A percentile compares a stretch with the other conserved stretches of the same genome.
Conservation (phyloP, 92 coral and sea anemone genomes). For the Palythoa heliodiscus region DNA sequence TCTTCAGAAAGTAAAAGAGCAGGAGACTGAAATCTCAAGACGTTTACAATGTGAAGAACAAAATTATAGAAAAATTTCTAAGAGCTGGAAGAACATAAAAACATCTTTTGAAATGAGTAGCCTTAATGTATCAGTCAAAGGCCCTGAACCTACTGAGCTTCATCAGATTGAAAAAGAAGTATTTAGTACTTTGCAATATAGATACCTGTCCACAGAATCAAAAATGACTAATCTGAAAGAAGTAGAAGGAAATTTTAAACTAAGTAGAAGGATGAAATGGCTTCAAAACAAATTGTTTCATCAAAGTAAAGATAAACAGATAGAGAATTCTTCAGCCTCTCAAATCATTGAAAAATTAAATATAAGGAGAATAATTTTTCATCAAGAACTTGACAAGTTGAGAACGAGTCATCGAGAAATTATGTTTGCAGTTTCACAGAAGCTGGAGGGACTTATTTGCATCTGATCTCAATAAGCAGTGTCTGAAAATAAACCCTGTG, state of each 20-base stretch:
- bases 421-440: slow-evolving; percentile 56
- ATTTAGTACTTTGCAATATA: slow-evolving; percentile 9
- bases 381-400: slow-evolving; percentile 38
- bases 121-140: neutral
- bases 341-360: slow-evolving; percentile 43
- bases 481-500: neutral
- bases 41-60: slow-evolving; percentile 61
- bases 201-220: neutral
- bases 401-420: slow-evolving; percentile 41
- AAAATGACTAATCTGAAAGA: slow-evolving; percentile 1
- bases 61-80: slow-evolving; percentile 61
- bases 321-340: slow-evolving; percentile 26
- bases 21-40: slow-evolving; percentile 72
- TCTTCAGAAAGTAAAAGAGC: slow-evolving; percentile 66
- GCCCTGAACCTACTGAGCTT: neutral
- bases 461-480: slow-evolving; percentile 44
- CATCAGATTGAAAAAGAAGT: slow-evolving; percentile 23
- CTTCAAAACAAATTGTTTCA: slow-evolving; percentile 7
- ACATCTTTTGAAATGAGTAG: slow-evolving; percentile 43
- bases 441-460: slow-evolving; percentile 64
- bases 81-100: slow-evolving; percentile 63
- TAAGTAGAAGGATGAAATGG: slow-evolving; percentile 4
- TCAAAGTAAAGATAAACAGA: slow-evolving; percentile 20
- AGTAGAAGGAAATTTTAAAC: neutral
- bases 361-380: slow-evolving; percentile 10